phyloP scores from a whole-genome alignment of 2,888 invertebrate genomes.

The Ectropis crepuscularia region DNA sequence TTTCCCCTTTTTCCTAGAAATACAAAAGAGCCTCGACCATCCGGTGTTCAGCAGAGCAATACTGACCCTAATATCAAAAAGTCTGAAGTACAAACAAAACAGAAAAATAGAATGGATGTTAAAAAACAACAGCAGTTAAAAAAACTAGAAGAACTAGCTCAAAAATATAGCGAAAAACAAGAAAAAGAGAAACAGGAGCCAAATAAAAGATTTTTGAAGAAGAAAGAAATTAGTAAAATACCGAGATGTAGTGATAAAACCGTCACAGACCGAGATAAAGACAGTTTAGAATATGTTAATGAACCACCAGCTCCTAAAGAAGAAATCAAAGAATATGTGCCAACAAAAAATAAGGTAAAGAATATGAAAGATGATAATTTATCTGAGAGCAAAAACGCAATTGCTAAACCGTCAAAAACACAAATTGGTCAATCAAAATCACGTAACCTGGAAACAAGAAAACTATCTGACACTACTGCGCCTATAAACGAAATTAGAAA shows the following conservation, averaged over 20 bases:
- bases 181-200: constrained; percentile 52
- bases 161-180: constrained; percentile 66
- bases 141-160: constrained; percentile 72
- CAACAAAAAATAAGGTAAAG: constrained; percentile 12
- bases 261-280: constrained; percentile 30
- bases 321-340: constrained; percentile 14
- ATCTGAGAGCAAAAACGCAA: constrained; percentile 13
- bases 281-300: constrained; percentile 21
- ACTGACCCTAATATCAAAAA: constrained; percentile 63
- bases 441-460: constrained; percentile 32
- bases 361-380: constrained; percentile 8
- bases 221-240: constrained; percentile 64
- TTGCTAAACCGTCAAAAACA: constrained; percentile 30
- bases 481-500: constrained; percentile 35
- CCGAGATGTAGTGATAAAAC: constrained; percentile 56
- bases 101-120: constrained; percentile 54
- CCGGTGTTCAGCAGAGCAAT: constrained; percentile 61
- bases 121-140: constrained; percentile 72
- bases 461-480: constrained; percentile 35
- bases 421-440: constrained; percentile 30
- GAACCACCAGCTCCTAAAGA: constrained; percentile 9
- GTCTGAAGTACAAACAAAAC: constrained; percentile 51
- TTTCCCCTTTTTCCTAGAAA: constrained; percentile 76
- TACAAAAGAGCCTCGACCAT: constrained; percentile 58
- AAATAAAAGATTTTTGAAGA: constrained; percentile 38